Percentiles rank a stretch among this genome's conserved stretches.
Conservation (phyloP, 2,797 vertebrate species). For the Ibycter americanus region DNA sequence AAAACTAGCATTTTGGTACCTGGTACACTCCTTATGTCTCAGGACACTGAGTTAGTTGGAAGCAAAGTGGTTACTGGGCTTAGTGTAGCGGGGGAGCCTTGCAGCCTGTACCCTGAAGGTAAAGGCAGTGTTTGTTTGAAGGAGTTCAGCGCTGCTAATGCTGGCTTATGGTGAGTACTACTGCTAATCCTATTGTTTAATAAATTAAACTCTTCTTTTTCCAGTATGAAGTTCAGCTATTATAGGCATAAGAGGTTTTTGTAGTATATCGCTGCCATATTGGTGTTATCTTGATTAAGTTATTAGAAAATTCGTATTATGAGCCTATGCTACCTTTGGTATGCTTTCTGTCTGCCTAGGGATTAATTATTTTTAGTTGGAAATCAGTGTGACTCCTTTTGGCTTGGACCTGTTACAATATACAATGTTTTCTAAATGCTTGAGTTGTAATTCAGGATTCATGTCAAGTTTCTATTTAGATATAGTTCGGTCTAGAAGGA, state of each 20-base stretch:
- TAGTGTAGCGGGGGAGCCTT: rapidly evolving
- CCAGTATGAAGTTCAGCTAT: neutral
- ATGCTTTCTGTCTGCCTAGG: neutral
- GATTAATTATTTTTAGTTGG: neutral
- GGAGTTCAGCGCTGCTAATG: rapidly evolving
- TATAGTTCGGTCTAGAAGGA: neutral
- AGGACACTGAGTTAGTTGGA: rapidly evolving
- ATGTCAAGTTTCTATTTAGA: neutral
- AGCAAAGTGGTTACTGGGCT: rapidly evolving
- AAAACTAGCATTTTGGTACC: neutral
- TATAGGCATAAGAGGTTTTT: neutral
- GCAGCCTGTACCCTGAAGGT: rapidly evolving
- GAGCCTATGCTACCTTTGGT: neutral
- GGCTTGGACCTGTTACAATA: neutral
- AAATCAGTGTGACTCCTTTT: neutral
- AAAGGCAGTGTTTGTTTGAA: neutral
- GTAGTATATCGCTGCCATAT: rapidly evolving
- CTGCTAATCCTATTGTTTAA: neutral
- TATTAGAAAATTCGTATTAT: neutral
- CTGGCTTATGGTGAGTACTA: neutral
- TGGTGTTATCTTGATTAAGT: neutral
- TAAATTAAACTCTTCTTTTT: neutral
- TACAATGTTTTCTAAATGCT: neutral
- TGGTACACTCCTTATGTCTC: rapidly evolving
- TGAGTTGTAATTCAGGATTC: neutral